Evolutionary conservation across 2,888 invertebrate species (phyloP).

Genomic region (Octonoba sinensis): DNA sequence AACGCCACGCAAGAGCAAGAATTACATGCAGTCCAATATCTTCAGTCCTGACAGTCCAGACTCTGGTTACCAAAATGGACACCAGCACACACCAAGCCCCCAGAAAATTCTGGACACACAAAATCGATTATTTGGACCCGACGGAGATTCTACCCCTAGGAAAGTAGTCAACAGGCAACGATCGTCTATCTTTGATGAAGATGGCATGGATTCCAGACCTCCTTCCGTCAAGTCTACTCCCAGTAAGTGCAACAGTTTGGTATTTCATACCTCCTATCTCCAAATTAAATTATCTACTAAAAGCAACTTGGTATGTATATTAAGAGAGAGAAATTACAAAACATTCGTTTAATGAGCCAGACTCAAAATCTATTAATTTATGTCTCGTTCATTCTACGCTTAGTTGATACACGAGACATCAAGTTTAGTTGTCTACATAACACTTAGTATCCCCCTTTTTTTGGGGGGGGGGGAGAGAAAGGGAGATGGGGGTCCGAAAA

Average conservation of each 20-base stretch:
- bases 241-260: slow-evolving; percentile 31
- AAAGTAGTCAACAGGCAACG: slow-evolving; percentile 66
- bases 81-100: slow-evolving; percentile 18
- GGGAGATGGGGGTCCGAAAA: too few species aligned
- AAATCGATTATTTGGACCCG: slow-evolving; percentile 64
- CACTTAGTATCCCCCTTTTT: too few species aligned
- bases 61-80: slow-evolving; percentile 16
- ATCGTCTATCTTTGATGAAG: slow-evolving; percentile 66
- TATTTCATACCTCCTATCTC: too few species aligned
- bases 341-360: too few species aligned
- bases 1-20: slow-evolving; percentile 51
- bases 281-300: too few species aligned
- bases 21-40: slow-evolving; percentile 58
- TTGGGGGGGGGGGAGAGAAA: too few species aligned
- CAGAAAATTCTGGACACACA: slow-evolving; percentile 56
- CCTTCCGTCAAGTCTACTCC: slow-evolving; percentile 21
- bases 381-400: too few species aligned
- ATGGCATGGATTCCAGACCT: slow-evolving; percentile 31
- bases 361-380: too few species aligned
- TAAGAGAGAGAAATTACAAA: too few species aligned
- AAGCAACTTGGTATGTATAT: too few species aligned
- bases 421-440: too few species aligned
- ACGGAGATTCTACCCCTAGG: slow-evolving; percentile 61
- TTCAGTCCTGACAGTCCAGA: slow-evolving; percentile 36
- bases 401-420: too few species aligned